Conservation (phyloP, 2,797 vertebrate species). For the Podargus strigoides region DNA sequence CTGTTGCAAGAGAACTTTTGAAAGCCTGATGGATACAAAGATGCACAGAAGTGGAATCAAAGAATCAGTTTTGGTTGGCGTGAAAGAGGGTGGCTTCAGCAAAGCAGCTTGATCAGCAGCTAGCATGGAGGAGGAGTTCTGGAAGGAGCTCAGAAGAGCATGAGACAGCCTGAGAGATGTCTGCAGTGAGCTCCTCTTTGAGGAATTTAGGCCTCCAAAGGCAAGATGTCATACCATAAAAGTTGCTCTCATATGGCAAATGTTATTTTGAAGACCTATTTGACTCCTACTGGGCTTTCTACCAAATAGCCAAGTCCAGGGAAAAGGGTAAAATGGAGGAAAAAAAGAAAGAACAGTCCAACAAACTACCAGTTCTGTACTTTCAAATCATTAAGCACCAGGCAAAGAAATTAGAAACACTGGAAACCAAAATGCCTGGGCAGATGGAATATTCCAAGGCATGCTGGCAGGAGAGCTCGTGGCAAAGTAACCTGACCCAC, state of each 20-base stretch:
- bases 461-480: neutral
- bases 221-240: neutral
- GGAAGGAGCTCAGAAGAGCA: neutral
- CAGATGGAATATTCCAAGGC: conserved; percentile 15
- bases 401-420: neutral
- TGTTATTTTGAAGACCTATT: neutral
- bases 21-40: neutral
- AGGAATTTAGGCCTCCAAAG: neutral
- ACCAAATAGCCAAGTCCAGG: neutral
- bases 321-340: neutral
- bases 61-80: neutral
- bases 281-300: neutral
- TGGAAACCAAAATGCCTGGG: neutral
- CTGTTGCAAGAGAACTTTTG: neutral
- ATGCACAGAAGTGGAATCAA: neutral
- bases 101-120: neutral
- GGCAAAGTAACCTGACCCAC: conserved; percentile 43
- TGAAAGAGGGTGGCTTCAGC: neutral
- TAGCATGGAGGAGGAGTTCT: neutral
- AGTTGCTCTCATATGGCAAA: neutral
- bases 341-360: neutral
- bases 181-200: neutral
- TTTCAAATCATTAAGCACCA: neutral
- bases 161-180: neutral
- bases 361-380: neutral